These are phyloP conservation scores for Peucedramus taeniatus DNA, from an alignment of 2,113 vertebrate species.

Conservation along the genomic window DNA sequence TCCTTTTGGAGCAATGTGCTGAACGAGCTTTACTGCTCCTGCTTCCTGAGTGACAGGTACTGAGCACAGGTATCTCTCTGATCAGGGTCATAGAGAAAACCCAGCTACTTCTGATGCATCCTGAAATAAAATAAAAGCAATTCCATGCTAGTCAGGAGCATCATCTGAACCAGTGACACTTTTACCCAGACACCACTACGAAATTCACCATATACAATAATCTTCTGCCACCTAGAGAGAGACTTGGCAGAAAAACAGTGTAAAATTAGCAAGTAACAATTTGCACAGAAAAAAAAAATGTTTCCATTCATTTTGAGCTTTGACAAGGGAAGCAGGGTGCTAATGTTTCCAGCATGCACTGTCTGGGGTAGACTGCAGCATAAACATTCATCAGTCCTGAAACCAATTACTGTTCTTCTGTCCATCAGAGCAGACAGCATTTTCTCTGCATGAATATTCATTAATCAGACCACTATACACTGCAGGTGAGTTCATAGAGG, in stretches of 20 bases:
- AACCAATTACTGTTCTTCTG: neutral
- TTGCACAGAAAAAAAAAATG: neutral
- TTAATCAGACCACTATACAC: neutral
- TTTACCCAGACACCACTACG: neutral
- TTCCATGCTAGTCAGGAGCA: neutral
- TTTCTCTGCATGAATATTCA: neutral
- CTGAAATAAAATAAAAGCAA: conserved; percentile 7
- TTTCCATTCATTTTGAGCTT: conserved; percentile 19
- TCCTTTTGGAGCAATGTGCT: neutral
- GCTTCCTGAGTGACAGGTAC: neutral
- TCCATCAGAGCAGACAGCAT: neutral
- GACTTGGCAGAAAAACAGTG: neutral
- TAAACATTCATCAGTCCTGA: neutral
- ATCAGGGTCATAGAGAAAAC: neutral
- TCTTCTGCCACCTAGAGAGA: conserved; percentile 14
- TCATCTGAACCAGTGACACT: neutral
- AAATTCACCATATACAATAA: neutral
- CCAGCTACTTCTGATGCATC: neutral
- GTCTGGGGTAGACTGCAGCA: neutral
- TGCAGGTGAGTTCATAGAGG: neutral
- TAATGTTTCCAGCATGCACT: neutral
- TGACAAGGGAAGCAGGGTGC: conserved; percentile 40
- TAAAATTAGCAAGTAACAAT: conserved; percentile 27
- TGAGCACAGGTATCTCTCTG: neutral
- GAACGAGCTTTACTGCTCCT: neutral